Conservation (phyloP, 2,797 vertebrate species). For the Antennarius maculatus region DNA sequence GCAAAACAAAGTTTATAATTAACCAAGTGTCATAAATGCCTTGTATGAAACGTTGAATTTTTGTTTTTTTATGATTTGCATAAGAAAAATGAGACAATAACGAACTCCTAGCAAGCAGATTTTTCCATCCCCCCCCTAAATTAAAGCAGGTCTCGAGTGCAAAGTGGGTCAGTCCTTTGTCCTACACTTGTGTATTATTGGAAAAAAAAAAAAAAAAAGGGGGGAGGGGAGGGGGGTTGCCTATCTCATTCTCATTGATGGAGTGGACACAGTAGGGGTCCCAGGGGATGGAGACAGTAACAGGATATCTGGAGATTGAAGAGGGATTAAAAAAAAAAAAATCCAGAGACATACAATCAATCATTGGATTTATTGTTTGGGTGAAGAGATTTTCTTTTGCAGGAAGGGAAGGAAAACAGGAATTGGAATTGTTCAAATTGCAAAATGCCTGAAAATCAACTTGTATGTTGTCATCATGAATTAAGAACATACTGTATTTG, state of each 20-base stretch:
- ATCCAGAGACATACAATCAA: conserved; percentile 16
- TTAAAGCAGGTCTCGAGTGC: conserved; percentile 26
- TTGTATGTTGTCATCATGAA: conserved; percentile 23
- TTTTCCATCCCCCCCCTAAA: conserved; percentile 20
- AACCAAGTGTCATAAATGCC: background rate
- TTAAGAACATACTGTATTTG: background rate
- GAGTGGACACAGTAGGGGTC: conserved; percentile 62
- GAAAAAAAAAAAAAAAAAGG: conserved; percentile 7
- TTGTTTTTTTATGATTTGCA: background rate
- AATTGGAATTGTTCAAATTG: background rate
- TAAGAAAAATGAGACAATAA: background rate
- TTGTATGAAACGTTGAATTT: background rate
- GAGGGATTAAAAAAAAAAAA: conserved; percentile 32
- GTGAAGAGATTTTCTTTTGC: background rate
- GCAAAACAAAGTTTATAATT: background rate
- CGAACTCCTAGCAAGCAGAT: background rate
- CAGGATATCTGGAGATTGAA: conserved; percentile 28
- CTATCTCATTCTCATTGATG: conserved; percentile 61
- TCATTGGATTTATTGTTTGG: conserved; percentile 25
- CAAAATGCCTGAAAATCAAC: conserved; percentile 11
- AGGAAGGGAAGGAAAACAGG: background rate
- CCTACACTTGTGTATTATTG: conserved; percentile 75
- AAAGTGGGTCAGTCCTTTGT: conserved; percentile 70
- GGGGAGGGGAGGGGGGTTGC: conserved; percentile 24
- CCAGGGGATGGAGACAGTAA: conserved; percentile 44